Percentiles rank a stretch among this genome's conserved stretches.
These are phyloP conservation scores for Lumbricus terrestris DNA, from an alignment of 2,888 invertebrate genomes.

Conservation along the genomic window DNA sequence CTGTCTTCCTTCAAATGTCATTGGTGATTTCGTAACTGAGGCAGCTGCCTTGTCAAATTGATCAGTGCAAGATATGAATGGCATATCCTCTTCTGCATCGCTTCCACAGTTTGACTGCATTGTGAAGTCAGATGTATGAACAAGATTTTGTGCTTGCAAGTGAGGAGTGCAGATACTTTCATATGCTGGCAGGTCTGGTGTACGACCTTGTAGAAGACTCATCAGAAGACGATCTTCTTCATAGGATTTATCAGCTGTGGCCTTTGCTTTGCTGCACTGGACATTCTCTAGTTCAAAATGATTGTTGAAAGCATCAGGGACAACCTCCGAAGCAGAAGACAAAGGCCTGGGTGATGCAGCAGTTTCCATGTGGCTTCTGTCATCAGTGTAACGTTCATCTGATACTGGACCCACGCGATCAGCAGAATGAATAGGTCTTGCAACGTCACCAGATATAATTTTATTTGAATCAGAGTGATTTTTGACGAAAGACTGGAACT, in stretches of 20 bases:
- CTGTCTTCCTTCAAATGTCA: not conserved
- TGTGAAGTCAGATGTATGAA: not conserved
- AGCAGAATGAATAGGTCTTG: not conserved
- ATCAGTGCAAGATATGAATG: not conserved
- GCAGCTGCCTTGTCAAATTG: too few species aligned
- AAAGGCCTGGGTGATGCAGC: not conserved
- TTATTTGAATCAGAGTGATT: not conserved
- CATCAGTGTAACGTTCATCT: not conserved
- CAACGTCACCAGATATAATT: not conserved
- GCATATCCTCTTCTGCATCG: not conserved
- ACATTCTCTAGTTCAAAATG: not conserved
- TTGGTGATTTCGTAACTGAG: too few species aligned
- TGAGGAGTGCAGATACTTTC: not conserved
- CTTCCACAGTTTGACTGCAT: not conserved
- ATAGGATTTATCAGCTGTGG: not conserved
- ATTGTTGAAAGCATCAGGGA: not conserved
- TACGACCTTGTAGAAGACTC: not conserved
- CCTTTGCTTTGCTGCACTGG: not conserved
- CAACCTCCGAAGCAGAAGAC: not conserved
- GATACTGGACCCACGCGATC: not conserved
- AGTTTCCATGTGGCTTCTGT: not conserved
- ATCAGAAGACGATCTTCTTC: not conserved
- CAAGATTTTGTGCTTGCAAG: not conserved
- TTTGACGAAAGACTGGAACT: constrained; percentile 3
- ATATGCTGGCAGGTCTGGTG: not conserved